phyloP scores from a whole-genome alignment of 2,888 invertebrate species.

The Holacanthella duospinosa region DNA sequence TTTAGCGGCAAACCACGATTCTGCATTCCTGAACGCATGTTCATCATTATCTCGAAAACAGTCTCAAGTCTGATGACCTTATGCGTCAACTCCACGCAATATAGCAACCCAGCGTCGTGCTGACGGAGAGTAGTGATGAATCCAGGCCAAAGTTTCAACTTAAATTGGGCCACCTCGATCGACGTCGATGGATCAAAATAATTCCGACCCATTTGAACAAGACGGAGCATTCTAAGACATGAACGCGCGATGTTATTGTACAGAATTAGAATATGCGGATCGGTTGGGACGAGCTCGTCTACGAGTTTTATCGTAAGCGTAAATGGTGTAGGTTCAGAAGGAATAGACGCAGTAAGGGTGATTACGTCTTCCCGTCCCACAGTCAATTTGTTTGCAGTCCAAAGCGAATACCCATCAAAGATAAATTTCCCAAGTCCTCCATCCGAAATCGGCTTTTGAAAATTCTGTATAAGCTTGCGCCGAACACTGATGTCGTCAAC shows the following conservation, averaged over 20 bases:
- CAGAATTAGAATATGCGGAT: neutral
- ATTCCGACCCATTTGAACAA: neutral
- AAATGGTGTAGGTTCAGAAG: neutral
- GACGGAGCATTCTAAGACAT: neutral
- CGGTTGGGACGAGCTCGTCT: neutral
- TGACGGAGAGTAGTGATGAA: conserved; percentile 63
- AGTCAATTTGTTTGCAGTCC: neutral
- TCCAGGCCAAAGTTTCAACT: conserved; percentile 63
- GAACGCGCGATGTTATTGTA: neutral
- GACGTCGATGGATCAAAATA: neutral
- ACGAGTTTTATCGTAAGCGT: neutral
- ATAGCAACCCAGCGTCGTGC: conserved; percentile 61
- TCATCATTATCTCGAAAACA: conserved; percentile 51
- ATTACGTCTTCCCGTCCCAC: neutral
- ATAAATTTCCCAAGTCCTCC: neutral
- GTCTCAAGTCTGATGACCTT: conserved; percentile 73
- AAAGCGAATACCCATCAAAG: neutral
- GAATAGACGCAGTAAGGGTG: neutral
- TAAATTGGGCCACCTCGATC: conserved; percentile 51
- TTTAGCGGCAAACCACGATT: too few species aligned
- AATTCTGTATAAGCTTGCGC: neutral
- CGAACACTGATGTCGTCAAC: neutral
- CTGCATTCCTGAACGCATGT: neutral
- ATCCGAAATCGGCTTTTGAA: neutral
- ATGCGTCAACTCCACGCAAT: conserved; percentile 69